A percentile compares a stretch with the other conserved stretches of the same genome.
phyloP scores from a whole-genome alignment of 64 coral and sea anemone genomes.

The Pocillopora damicornis region DNA sequence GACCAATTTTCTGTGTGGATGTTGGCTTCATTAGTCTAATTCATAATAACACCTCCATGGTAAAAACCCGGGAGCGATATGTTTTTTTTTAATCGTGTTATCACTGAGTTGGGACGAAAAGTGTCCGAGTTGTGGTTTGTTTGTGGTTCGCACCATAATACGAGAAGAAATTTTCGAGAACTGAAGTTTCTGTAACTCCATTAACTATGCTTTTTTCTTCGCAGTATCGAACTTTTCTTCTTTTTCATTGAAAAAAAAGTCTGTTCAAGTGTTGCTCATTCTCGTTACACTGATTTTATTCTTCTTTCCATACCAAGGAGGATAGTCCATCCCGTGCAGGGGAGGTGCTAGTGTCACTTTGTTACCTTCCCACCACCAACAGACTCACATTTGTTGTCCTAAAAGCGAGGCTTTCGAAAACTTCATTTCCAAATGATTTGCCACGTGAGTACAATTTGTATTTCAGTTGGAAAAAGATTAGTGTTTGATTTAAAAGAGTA shows the following conservation, averaged over 20 bases:
- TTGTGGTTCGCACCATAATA: too few species aligned
- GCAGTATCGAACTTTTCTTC: too few species aligned
- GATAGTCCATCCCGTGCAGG: conserved; percentile 53
- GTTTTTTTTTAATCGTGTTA: too few species aligned
- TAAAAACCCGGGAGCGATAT: too few species aligned
- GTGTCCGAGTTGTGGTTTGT: too few species aligned
- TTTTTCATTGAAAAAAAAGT: not conserved
- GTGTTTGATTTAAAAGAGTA: not conserved
- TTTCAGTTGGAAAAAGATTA: not conserved
- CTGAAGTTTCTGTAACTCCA: too few species aligned
- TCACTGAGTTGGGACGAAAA: too few species aligned
- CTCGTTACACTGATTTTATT: not conserved
- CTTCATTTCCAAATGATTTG: conserved; percentile 33
- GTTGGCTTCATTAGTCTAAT: too few species aligned
- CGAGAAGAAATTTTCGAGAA: too few species aligned
- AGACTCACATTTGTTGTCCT: conserved; percentile 94
- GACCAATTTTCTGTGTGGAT: too few species aligned
- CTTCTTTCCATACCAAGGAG: conserved; percentile 32
- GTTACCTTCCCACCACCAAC: conserved; percentile 95
- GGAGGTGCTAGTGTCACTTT: conserved; percentile 88
- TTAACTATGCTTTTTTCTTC: too few species aligned
- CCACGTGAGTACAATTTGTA: conserved; percentile 72
- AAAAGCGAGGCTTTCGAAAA: conserved; percentile 86
- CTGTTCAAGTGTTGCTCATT: not conserved
- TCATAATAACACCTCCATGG: too few species aligned